These are phyloP conservation scores for Myotis findleyi DNA, from an alignment of 2,797 vertebrate species.

Conservation along the genomic window DNA sequence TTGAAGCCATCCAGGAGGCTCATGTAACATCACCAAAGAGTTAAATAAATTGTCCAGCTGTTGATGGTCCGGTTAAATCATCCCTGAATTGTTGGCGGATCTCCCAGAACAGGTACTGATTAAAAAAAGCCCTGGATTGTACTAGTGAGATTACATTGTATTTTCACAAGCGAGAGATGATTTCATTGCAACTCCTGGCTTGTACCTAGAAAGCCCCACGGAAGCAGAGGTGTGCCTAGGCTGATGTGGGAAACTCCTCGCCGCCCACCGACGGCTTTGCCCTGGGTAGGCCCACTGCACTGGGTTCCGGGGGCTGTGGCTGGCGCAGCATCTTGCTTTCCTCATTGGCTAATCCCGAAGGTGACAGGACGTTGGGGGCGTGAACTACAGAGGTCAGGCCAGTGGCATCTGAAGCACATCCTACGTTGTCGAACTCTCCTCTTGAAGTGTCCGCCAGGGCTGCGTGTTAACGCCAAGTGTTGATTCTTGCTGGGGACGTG, in stretches of 20 bases:
- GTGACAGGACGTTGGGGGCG: slow-evolving; percentile 61
- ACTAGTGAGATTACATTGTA: slow-evolving; percentile 68
- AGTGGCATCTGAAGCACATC: slow-evolving; percentile 80
- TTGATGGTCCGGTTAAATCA: slow-evolving; percentile 82
- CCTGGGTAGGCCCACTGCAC: slow-evolving; percentile 41
- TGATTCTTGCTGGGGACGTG: slow-evolving; percentile 87
- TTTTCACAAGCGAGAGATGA: slow-evolving; percentile 75
- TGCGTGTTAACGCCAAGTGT: slow-evolving; percentile 86
- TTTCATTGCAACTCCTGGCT: background rate
- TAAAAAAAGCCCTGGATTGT: slow-evolving; percentile 72
- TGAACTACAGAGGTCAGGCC: slow-evolving; percentile 73
- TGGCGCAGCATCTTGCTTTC: slow-evolving; percentile 9
- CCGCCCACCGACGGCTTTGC: background rate
- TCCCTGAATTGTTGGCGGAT: slow-evolving; percentile 79
- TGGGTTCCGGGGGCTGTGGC: slow-evolving; percentile 49
- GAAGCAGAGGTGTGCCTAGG: background rate
- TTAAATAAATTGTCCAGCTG: slow-evolving; percentile 83
- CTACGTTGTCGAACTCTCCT: slow-evolving; percentile 85
- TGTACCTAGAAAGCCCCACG: background rate
- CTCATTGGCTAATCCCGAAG: background rate
- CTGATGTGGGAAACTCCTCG: background rate
- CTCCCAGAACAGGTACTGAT: slow-evolving; percentile 82
- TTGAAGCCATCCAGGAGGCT: slow-evolving; percentile 28
- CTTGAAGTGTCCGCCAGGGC: slow-evolving; percentile 84
- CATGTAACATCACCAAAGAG: slow-evolving; percentile 78